Evolutionary conservation across 2,888 invertebrate genomes (phyloP), one percentile per base, ranked within the genome.

Genomic region (Lepetodrilus schrolli): DNA sequence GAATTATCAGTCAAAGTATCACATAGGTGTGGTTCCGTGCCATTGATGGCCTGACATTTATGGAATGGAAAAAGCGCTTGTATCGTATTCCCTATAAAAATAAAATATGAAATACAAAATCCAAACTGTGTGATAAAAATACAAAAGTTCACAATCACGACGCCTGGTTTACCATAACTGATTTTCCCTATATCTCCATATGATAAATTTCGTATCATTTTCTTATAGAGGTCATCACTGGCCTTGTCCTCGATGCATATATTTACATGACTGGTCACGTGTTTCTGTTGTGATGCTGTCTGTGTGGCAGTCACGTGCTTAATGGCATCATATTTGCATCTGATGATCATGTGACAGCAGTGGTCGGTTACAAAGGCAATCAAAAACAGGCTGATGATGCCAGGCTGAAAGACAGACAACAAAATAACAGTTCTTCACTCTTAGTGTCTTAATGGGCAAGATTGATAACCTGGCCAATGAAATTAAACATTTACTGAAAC

Each of bases 71-170:
- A 87, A 38, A 89, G 70, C 1, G 82, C 77, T 49, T 78, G 74
- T 8, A 90, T 70, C 0, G 90, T 88, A 73, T 89, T 89, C 4
- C 88, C 89, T 13, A 90, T 82, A 68, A 90, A 89, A 26, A 90
- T 88, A 74, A 84, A 89, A 77, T 90, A 90, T 8, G 76, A 80
- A 1, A 88, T 81, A 78, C 86, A 86, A 50, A 88, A 89, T 4
- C 86, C 86, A 79, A 86, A 89, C 81, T 90, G 90, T 2, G 90
- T 89, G 43, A 89, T 73, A 20, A 86, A 80, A 4, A 90, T 81
- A 65, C 83, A 84, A 13, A 83, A 72, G 68, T 89, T 87, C 2
- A 89, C 89, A 13, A 89, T 70, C 21, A 77, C 80, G 2, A 83
- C 72, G 20, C 89, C 89, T 5, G 72, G 30, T 43, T 73, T 77